phyloP scores from a whole-genome alignment of 2,113 vertebrate species.

The Mustelus asterias region DNA sequence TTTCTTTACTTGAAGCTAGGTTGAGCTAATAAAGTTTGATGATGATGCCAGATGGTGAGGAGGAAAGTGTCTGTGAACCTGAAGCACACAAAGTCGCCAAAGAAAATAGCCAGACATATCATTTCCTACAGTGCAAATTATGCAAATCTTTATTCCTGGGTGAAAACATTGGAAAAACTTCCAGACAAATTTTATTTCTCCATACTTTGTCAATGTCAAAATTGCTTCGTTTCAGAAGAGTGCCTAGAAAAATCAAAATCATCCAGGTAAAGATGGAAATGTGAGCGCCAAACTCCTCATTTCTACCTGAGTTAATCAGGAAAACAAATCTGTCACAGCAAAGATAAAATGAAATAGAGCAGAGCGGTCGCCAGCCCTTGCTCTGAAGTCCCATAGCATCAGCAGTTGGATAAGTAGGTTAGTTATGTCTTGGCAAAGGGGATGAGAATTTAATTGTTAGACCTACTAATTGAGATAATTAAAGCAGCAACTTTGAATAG shows the following conservation, averaged over 20 bases:
- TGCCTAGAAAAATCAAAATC: background rate
- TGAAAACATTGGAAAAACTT: background rate
- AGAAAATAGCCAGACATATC: background rate
- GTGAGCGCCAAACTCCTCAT: background rate
- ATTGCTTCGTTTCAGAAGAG: background rate
- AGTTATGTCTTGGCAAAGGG: background rate
- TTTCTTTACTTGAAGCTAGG: background rate
- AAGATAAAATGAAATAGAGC: background rate
- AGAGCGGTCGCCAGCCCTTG: background rate
- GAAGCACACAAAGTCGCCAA: background rate
- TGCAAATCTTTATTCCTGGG: background rate
- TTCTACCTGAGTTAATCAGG: background rate
- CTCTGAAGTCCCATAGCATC: background rate
- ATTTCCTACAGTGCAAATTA: background rate
- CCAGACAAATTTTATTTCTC: background rate
- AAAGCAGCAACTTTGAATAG: background rate
- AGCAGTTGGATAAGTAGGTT: background rate
- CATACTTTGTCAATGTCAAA: background rate
- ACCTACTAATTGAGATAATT: background rate
- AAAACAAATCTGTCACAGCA: background rate
- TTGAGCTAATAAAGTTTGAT: background rate
- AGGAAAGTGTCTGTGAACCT: background rate
- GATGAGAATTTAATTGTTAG: background rate
- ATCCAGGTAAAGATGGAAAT: background rate
- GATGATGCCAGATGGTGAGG: slow-evolving; percentile 12